Conservation (phyloP, 2,888 invertebrate species). For the Drepanosiphum platanoidis region DNA sequence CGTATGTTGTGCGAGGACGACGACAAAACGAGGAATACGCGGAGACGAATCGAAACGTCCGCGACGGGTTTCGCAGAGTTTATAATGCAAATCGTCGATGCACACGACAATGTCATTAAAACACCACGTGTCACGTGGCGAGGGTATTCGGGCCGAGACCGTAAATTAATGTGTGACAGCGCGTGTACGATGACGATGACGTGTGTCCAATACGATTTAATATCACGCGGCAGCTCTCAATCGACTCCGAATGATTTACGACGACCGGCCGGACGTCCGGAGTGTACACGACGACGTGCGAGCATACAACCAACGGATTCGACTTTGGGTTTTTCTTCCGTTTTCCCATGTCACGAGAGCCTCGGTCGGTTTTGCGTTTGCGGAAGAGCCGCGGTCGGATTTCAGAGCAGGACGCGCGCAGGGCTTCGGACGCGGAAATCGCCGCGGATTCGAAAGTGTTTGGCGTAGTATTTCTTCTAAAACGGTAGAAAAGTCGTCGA, state of each 20-base stretch:
- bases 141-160: neutral
- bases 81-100: neutral
- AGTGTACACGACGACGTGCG: neutral
- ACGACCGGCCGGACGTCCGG: neutral
- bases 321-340: neutral
- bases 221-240: constrained; percentile 7
- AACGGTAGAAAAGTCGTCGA: too few relatives aligned
- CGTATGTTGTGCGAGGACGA: too few relatives aligned
- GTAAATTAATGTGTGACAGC: constrained; percentile 23
- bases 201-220: too few relatives aligned
- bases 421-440: too few relatives aligned
- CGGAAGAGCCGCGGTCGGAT: constrained; percentile 23
- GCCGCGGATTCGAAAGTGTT: too few relatives aligned
- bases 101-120: neutral
- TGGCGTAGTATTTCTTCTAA: too few relatives aligned
- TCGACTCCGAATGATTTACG: constrained; percentile 36
- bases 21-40: neutral
- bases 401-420: too few relatives aligned
- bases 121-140: neutral
- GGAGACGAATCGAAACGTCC: neutral
- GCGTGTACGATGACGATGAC: neutral
- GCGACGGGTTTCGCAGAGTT: neutral
- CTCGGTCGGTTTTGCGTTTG: constrained; percentile 15
- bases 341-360: neutral
- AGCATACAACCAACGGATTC: neutral